Percentiles rank a stretch among this genome's conserved stretches.
Evolutionary conservation across 35 echinoderm and acorn worm genomes (phyloP).

Genomic region (Anneissia japonica): DNA sequence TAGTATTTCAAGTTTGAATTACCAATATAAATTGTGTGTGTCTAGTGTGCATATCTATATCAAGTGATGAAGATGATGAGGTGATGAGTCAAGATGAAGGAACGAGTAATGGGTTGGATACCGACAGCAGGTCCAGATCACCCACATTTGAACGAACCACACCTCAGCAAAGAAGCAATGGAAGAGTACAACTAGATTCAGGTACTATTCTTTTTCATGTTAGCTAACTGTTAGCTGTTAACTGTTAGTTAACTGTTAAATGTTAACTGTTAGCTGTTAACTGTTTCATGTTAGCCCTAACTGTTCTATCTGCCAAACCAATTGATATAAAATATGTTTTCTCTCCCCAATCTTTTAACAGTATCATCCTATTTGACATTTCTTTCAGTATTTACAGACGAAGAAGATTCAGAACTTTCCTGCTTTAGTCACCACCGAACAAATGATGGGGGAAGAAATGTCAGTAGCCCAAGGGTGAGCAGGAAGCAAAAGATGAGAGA

Average conservation of each 20-base stretch:
- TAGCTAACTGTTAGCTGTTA: too few species aligned
- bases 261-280: too few species aligned
- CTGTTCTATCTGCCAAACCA: too few species aligned
- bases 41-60: neutral
- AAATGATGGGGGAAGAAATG: neutral
- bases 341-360: too few species aligned
- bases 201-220: too few species aligned
- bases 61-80: neutral
- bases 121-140: neutral
- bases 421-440: neutral
- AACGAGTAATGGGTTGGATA: neutral
- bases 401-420: neutral
- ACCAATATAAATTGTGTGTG: neutral
- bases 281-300: too few species aligned
- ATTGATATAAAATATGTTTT: too few species aligned
- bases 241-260: too few species aligned
- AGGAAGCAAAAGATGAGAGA: neutral
- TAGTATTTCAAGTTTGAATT: too few species aligned
- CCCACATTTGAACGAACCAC: neutral
- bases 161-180: too few species aligned
- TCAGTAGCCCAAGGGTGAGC: neutral
- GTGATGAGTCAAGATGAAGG: neutral
- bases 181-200: too few species aligned
- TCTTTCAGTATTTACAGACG: neutral
- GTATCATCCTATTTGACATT: too few species aligned